Evolutionary conservation across 2,888 invertebrate species (phyloP), one percentile per base, ranked within the genome.

Genomic region (Lamellibrachia columna): DNA sequence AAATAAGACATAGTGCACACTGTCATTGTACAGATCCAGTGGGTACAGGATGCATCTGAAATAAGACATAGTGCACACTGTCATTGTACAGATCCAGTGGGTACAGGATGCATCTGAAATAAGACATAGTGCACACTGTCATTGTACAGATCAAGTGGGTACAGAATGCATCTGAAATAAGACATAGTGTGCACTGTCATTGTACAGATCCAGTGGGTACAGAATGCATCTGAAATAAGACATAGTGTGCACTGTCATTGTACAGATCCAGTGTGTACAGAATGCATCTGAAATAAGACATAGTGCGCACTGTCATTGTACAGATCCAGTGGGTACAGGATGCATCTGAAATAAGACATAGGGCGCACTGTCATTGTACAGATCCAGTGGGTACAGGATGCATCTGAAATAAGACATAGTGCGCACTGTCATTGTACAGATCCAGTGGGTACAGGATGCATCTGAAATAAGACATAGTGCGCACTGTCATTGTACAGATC

Each of bases 281-380:
- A 7, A 58, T 58, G 40, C 40, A 40, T 40, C 40, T 40, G 40
- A 40, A 58, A 58, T 58, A 58, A 11, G 58, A 40, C 58, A 58
- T 58, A 58, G 7, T 40, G 58, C 15, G 6, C 15, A 11, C 58
- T 58, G 58, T 15, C 15, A 58, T 58, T 58, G 15, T 7, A 11
- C 58, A 58, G 2, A 7, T 11, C 15, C 0, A 11, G 58, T 58
- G 58, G 40, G 40, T 40, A 40, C 40, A 40, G 40, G 0, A 40
- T 40, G 40, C 40, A 40, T 40, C 40, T 40, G 40, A 40, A 40
- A 98, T 53, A 99, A 97, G 1, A 99, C 99, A 97, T 98, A 99
- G 94, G 98, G 98, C 0, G 99, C 99, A 91, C 98, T 98, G 96
- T 99, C 99, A 97, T 99, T 99, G 97, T 99, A 99, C 93, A 99